These are phyloP conservation scores for Siniperca chuatsi DNA, from an alignment of 2,113 vertebrate species.

Conservation along the genomic window DNA sequence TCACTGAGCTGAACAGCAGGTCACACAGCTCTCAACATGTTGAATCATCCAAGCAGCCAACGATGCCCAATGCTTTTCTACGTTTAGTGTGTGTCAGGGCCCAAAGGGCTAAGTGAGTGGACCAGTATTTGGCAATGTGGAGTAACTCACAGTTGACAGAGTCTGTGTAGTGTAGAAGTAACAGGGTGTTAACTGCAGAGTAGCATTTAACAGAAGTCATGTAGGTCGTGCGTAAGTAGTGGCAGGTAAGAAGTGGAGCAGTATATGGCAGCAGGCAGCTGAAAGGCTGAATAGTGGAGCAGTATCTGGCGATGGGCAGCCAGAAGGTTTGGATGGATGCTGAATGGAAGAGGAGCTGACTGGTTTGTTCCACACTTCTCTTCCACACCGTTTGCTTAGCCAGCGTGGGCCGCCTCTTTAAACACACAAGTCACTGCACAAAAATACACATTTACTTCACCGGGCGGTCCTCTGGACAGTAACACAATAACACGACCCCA, in stretches of 20 bases:
- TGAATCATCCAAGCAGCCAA: neutral
- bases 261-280: constrained; percentile 13
- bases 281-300: constrained; percentile 14
- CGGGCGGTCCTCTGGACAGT: constrained; percentile 54
- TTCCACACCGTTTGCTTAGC: constrained; percentile 40
- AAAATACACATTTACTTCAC: constrained; percentile 74
- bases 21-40: neutral
- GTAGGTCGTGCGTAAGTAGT: neutral
- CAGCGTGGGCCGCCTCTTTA: constrained; percentile 65
- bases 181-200: neutral
- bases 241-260: constrained; percentile 12
- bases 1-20: neutral
- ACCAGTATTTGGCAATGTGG: neutral
- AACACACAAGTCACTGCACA: constrained; percentile 62
- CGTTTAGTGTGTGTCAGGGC: neutral
- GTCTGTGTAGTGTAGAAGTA: neutral
- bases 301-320: constrained; percentile 48
- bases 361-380: constrained; percentile 76
- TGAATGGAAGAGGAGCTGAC: constrained; percentile 70
- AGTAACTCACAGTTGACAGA: neutral
- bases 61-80: neutral
- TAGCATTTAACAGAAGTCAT: neutral
- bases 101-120: neutral
- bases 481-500: constrained; percentile 67
- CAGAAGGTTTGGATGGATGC: constrained; percentile 37